phyloP scores from a whole-genome alignment of 2,888 invertebrate genomes.

The Plutella xylostella region DNA sequence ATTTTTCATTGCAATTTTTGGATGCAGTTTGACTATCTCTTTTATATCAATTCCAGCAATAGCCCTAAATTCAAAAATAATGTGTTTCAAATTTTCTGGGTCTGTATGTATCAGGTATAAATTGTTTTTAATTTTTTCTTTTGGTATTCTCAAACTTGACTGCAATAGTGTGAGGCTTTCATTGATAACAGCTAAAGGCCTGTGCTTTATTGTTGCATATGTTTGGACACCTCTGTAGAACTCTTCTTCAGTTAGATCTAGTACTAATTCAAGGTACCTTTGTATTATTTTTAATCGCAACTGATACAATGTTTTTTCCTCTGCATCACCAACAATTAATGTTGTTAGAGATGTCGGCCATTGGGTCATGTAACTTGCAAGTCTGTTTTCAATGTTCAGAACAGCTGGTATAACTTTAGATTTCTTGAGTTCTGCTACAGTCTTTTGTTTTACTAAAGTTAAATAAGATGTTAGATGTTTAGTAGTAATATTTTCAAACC shows the following conservation, averaged over 20 bases:
- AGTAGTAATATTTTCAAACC: slow-evolving; percentile 32
- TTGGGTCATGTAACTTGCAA: slow-evolving; percentile 52
- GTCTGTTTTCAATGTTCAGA: slow-evolving; percentile 48
- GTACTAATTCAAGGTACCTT: slow-evolving; percentile 48
- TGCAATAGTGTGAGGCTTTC: slow-evolving; percentile 44
- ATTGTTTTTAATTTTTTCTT: slow-evolving; percentile 51
- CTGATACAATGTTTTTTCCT: slow-evolving; percentile 33
- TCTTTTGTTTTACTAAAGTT: slow-evolving; percentile 36
- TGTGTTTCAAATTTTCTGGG: slow-evolving; percentile 48
- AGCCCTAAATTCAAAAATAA: slow-evolving; percentile 37
- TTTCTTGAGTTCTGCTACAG: slow-evolving; percentile 40
- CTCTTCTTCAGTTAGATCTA: slow-evolving; percentile 47
- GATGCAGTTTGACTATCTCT: slow-evolving; percentile 50
- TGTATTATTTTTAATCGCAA: slow-evolving; percentile 53
- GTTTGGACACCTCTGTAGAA: slow-evolving; percentile 46
- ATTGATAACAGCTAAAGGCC: slow-evolving; percentile 49
- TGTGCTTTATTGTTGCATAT: slow-evolving; percentile 57
- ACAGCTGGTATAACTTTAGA: slow-evolving; percentile 27
- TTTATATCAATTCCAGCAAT: slow-evolving; percentile 57
- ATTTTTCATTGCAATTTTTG: slow-evolving; percentile 47
- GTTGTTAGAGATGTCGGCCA: slow-evolving; percentile 63
- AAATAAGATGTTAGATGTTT: slow-evolving; percentile 36
- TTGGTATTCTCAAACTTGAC: slow-evolving; percentile 41
- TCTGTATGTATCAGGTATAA: slow-evolving; percentile 53
- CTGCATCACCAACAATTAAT: slow-evolving; percentile 39